Percentiles rank a stretch among this genome's conserved stretches.
Evolutionary conservation across 2,113 vertebrate species (phyloP).

Genomic region (Pterocles burchelli): DNA sequence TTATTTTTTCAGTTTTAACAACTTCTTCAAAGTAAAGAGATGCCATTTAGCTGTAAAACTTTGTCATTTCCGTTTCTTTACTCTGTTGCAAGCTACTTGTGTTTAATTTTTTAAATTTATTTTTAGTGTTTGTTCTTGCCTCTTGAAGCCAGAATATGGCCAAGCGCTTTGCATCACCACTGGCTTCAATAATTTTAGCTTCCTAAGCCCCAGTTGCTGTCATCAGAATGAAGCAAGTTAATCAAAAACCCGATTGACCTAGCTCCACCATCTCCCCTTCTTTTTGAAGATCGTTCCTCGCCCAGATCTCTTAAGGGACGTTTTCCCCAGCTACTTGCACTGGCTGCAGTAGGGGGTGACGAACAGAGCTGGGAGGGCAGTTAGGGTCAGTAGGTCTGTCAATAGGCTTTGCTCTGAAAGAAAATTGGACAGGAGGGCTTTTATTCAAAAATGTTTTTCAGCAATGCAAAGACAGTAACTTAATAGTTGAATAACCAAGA

Average conservation of each 20-base stretch:
- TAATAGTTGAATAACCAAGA: background rate
- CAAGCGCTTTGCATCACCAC: background rate
- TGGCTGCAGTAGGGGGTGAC: background rate
- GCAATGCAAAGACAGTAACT: background rate
- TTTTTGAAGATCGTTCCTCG: background rate
- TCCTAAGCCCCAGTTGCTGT: background rate
- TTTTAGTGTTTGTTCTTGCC: background rate
- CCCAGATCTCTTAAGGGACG: background rate
- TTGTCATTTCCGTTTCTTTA: background rate
- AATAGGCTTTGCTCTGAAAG: background rate
- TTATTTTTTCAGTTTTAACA: background rate
- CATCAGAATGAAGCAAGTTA: background rate
- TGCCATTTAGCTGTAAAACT: background rate
- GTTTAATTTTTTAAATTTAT: background rate
- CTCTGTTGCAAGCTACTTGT: background rate
- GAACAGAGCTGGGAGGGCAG: background rate
- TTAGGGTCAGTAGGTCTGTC: background rate
- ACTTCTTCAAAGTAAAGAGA: background rate
- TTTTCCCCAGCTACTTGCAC: background rate
- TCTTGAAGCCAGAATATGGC: background rate
- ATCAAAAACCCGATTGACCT: background rate
- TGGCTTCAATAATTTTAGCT: background rate
- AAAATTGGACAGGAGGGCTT: background rate
- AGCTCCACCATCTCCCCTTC: background rate
- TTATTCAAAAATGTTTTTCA: background rate